These are phyloP conservation scores for Ceyx erithaca DNA, from an alignment of 2,797 vertebrate species.

Conservation along the genomic window DNA sequence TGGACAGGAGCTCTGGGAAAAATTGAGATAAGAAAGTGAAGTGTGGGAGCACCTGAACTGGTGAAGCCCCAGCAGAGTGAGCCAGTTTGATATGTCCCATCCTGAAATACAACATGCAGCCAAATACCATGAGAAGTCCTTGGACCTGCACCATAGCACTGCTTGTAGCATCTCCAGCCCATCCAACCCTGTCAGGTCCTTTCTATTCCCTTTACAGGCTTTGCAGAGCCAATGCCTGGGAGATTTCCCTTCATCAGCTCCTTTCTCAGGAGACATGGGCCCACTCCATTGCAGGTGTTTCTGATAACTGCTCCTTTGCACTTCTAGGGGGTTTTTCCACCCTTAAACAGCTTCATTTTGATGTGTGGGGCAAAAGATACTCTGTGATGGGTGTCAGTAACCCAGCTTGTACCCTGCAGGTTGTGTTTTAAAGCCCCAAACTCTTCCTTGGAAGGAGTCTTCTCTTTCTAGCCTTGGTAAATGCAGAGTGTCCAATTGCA, in stretches of 20 bases:
- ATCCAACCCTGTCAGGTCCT: background rate
- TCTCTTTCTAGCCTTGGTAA: conserved; percentile 29
- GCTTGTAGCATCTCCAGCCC: background rate
- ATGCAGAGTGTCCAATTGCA: conserved; percentile 63
- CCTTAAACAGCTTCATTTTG: background rate
- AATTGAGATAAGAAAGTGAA: background rate
- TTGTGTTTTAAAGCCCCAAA: background rate
- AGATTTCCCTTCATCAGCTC: background rate
- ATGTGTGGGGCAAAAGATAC: background rate
- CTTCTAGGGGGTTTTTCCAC: background rate
- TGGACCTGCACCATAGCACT: background rate
- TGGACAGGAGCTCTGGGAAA: background rate
- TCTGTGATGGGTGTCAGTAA: background rate
- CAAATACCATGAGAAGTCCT: background rate
- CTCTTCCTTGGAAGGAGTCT: conserved; percentile 31
- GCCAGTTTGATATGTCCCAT: background rate
- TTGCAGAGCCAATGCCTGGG: too few relatives aligned
- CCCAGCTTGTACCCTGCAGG: background rate
- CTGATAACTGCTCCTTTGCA: background rate
- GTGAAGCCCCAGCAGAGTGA: background rate
- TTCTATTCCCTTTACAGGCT: background rate
- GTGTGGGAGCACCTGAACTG: background rate
- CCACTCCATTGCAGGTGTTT: background rate
- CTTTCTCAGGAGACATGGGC: background rate
- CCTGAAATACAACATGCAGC: background rate